Evolutionary conservation across 2,113 vertebrate species (phyloP).

Genomic region (Pavo muticus): DNA sequence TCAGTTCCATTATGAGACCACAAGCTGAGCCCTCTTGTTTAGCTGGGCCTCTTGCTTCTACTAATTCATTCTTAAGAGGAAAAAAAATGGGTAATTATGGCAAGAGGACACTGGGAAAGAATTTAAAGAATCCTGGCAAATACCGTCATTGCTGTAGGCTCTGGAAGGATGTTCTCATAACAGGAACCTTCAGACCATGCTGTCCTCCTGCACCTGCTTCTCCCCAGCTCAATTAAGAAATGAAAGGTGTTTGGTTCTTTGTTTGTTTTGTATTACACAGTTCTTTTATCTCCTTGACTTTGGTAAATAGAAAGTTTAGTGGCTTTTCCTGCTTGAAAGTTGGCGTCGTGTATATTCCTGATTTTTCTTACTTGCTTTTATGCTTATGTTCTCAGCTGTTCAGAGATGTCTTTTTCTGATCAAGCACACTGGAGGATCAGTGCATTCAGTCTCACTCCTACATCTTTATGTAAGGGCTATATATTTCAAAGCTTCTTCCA

Average conservation of each 20-base stretch:
- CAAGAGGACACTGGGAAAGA: constrained; percentile 25
- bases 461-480: background rate
- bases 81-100: constrained; percentile 11
- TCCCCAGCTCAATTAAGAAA: constrained; percentile 18
- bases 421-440: too few relatives aligned
- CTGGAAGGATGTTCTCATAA: constrained; percentile 53
- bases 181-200: constrained; percentile 37
- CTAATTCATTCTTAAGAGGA: constrained; percentile 8
- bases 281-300: background rate
- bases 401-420: background rate
- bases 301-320: background rate
- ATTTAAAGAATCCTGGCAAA: constrained; percentile 46
- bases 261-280: background rate
- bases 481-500: background rate
- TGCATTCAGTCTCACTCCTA: background rate
- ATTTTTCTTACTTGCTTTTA: background rate
- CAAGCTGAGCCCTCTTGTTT: background rate
- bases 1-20: background rate
- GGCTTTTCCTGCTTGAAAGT: background rate
- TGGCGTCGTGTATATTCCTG: background rate
- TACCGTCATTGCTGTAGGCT: background rate
- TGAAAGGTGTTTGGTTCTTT: background rate
- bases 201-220: constrained; percentile 54
- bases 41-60: constrained; percentile 3
- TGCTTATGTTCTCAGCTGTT: background rate